These are phyloP conservation scores for Sebastes cheni DNA, from an alignment of 2,797 vertebrate genomes.

Conservation along the genomic window DNA sequence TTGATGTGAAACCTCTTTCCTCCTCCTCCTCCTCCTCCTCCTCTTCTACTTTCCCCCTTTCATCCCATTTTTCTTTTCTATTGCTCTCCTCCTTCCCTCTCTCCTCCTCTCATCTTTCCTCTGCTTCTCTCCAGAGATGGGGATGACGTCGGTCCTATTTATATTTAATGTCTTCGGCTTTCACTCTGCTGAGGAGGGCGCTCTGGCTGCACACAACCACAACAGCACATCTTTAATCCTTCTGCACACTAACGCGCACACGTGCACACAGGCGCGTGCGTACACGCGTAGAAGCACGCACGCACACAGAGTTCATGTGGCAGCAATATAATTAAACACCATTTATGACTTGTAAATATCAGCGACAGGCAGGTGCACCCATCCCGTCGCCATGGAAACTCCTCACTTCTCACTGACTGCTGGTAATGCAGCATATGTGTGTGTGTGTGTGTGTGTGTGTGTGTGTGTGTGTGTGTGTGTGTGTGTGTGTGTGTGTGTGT, in stretches of 20 bases:
- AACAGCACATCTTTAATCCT: neutral
- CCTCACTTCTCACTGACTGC: slow-evolving; percentile 19
- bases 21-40: neutral
- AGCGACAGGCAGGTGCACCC: slow-evolving; percentile 40
- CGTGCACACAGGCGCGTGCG: neutral
- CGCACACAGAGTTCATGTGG: neutral
- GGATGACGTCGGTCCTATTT: slow-evolving; percentile 72
- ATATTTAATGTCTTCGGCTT: slow-evolving; percentile 65
- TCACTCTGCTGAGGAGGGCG: slow-evolving; percentile 36
- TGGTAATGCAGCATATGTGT: slow-evolving; percentile 1
- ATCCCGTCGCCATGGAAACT: slow-evolving; percentile 71
- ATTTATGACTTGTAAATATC: slow-evolving; percentile 62
- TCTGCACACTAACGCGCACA: neutral
- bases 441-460: neutral
- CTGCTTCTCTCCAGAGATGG: slow-evolving; percentile 43
- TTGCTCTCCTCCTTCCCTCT: neutral
- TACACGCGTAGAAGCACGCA: neutral
- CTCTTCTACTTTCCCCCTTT: neutral
- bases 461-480: slow-evolving; percentile 1
- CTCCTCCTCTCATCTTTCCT: slow-evolving; percentile 5
- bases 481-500: neutral
- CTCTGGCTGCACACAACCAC: slow-evolving; percentile 8
- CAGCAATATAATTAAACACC: slow-evolving; percentile 36
- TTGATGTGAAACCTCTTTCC: neutral
- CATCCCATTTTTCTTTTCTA: neutral